Conservation (phyloP, 2,113 vertebrate genomes). For the Mungos mungo region DNA sequence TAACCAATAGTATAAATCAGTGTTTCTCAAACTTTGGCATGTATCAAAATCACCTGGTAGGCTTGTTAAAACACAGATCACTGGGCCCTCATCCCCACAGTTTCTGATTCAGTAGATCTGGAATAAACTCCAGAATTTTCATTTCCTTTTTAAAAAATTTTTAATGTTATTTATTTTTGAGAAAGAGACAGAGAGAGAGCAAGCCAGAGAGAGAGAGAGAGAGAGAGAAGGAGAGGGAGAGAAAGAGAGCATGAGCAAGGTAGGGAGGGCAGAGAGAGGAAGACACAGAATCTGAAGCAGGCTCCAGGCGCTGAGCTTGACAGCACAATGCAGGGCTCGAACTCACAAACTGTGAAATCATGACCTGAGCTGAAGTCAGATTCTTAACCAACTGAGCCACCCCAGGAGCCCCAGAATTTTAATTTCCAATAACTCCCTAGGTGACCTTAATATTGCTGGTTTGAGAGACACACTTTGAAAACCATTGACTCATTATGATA, state of each 20-base stretch:
- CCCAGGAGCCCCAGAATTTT: neutral
- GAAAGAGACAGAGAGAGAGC: too few species aligned
- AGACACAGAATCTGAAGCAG: too few species aligned
- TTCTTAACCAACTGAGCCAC: too few species aligned
- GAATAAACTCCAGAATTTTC: neutral
- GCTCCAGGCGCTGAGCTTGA: too few species aligned
- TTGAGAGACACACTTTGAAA: neutral
- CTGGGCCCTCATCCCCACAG: neutral
- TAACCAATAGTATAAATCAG: neutral
- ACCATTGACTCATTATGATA: neutral
- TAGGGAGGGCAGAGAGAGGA: too few species aligned
- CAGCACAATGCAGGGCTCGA: too few species aligned
- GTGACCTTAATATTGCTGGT: neutral
- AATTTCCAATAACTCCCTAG: neutral
- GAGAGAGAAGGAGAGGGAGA: too few species aligned
- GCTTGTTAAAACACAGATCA: neutral
- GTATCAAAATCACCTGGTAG: neutral
- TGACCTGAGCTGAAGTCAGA: too few species aligned
- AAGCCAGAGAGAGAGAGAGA: too few species aligned
- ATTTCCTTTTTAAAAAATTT: neutral
- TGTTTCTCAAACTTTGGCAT: neutral
- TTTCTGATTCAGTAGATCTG: slow-evolving; percentile 17
- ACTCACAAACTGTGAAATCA: too few species aligned
- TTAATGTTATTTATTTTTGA: too few species aligned
- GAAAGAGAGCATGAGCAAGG: too few species aligned